Evolutionary conservation across 2,888 invertebrate genomes (phyloP).

Genomic region (Tribolium freemani): DNA sequence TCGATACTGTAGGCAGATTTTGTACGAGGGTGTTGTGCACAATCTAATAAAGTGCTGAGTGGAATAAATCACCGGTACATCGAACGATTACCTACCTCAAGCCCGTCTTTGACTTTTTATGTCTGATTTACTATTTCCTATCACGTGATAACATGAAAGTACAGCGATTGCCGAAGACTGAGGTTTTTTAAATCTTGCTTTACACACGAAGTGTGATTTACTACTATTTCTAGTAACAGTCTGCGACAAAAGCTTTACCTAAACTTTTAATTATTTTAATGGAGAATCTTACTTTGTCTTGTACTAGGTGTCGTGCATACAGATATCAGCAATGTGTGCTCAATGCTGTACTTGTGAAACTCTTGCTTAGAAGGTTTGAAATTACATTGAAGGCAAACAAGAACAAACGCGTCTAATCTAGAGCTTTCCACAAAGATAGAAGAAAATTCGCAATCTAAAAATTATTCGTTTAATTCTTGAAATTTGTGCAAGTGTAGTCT

Average conservation of each 20-base stretch:
- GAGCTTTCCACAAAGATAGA: background rate
- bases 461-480: no score
- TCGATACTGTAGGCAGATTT: slow-evolving; percentile 2
- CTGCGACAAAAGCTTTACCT: background rate
- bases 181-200: no score
- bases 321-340: background rate
- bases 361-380: background rate
- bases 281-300: slow-evolving; percentile 40
- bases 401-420: background rate
- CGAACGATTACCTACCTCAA: slow-evolving; percentile 18
- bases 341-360: background rate
- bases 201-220: background rate
- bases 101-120: slow-evolving; percentile 7
- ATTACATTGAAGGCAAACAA: background rate
- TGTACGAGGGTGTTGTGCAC: background rate
- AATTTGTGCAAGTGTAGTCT: no score
- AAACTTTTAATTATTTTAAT: slow-evolving; percentile 43
- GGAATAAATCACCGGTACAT: slow-evolving; percentile 15
- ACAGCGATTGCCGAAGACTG: no score
- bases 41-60: slow-evolving; percentile 23
- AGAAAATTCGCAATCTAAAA: background rate
- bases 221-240: background rate
- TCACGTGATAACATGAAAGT: no score
- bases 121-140: slow-evolving; percentile 15
- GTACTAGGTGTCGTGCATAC: background rate